Base-by-base conservation (phyloP, 2,113 vertebrate genomes). In the Pyrgilauda ruficollis region DNA sequence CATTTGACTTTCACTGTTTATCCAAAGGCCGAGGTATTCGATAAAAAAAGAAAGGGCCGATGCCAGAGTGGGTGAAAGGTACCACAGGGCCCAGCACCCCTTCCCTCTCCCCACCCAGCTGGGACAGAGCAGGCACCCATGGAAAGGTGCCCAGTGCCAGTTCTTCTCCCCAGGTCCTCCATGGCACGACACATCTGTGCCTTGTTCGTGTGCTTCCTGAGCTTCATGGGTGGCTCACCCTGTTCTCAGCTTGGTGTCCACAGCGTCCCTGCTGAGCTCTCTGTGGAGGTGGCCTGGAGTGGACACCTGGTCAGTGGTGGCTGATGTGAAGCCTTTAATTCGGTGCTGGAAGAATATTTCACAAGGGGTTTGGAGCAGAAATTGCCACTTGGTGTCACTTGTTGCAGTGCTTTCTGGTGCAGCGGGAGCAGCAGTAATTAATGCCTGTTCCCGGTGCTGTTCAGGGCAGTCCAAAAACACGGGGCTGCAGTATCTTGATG, bases 171-270 rank as follows among this genome's bases (percentile, higher is more conserved):
- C 9, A 11, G 1, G n/a, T 33, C 43, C 22, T 81, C 84, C 13
- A 1, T 16, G 5, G n/a, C 2, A 0, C 0, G 0, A 35, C 44
- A 56, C 1, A 0, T 15, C 41, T 49, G n/a, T 56, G 39, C 75
- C 33, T 52, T 39, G 43, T 35, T 52, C 44, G 1, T 0, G 0
- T 39, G 58, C 85, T 49, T 1, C 1, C 39, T n/a, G 7, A 47
- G 20, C 53, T 82, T 44, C 0, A 0, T 75, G 47, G 8, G 28
- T 1, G 1, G 23, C 33, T 87, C 1, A 0, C 35, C 26, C 27
- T 2, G 1, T 8, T 78, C 70, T 0, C 2, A 68, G 52, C 2
- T 1, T 56, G 35, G 21, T 11, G 3, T 27, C 35, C 35, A 18
- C 53, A 66, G 56, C 0, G 0, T 55, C 37, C 55, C 15, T 0